phyloP scores from a whole-genome alignment of 1,140 invertebrate species.

The Trichonephila inaurata region DNA sequence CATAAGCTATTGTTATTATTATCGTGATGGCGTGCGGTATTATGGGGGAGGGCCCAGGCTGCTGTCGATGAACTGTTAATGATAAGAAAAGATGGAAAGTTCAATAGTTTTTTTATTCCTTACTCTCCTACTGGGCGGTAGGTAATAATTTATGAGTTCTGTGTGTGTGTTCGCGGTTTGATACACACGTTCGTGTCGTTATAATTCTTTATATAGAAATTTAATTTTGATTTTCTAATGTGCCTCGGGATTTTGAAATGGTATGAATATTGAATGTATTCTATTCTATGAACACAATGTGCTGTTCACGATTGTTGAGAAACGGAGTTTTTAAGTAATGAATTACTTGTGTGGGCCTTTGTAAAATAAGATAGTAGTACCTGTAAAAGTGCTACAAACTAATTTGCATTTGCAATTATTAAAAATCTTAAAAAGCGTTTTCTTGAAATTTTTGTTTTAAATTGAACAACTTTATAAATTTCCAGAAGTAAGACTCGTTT shows the following conservation, averaged over 20 bases:
- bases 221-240: slow-evolving; percentile 4
- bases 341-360: too few species aligned
- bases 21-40: slow-evolving; percentile 42
- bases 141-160: neutral
- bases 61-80: slow-evolving; percentile 67
- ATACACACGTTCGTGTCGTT: neutral
- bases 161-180: neutral
- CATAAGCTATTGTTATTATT: slow-evolving; percentile 57
- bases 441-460: too few species aligned
- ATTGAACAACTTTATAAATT: too few species aligned
- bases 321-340: too few species aligned
- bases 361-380: too few species aligned
- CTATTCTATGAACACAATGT: too few species aligned
- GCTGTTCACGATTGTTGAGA: too few species aligned
- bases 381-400: too few species aligned
- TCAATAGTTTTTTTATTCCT: neutral
- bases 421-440: too few species aligned
- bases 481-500: too few species aligned
- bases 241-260: neutral
- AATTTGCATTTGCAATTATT: too few species aligned
- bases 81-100: slow-evolving; percentile 16
- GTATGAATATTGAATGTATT: neutral
- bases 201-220: neutral
- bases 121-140: neutral
- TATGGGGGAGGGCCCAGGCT: neutral